Conservation (phyloP, 1,140 invertebrate species). For the Formica exsecta region DNA sequence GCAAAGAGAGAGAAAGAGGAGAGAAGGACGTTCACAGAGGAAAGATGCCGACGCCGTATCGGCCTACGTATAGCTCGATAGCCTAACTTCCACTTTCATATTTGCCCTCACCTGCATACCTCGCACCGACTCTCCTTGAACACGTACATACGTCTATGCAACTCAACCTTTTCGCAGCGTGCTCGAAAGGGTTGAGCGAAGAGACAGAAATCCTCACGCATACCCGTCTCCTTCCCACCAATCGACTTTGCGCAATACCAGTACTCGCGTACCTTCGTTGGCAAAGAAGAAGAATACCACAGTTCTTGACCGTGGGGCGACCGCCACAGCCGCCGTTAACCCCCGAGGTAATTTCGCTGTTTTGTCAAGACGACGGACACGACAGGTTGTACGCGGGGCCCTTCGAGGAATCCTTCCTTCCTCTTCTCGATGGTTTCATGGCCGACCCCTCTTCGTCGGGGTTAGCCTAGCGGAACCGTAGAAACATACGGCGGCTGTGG, state of each 20-base stretch:
- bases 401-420: conserved; percentile 79
- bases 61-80: conserved; percentile 71
- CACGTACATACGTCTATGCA: conserved; percentile 19
- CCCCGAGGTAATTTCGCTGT: conserved; percentile 73
- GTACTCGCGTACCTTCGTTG: background rate
- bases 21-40: conserved; percentile 77
- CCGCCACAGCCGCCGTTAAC: conserved; percentile 68
- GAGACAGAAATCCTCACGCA: background rate
- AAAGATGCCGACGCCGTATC: conserved; percentile 76
- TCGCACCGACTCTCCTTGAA: conserved; percentile 67
- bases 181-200: conserved; percentile 46
- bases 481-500: conserved; percentile 81
- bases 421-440: conserved; percentile 69
- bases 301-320: conserved; percentile 4
- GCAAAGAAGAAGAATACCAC: conserved; percentile 30
- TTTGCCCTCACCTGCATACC: conserved; percentile 72
- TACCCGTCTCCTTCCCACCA: conserved; percentile 17
- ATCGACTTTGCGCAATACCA: background rate
- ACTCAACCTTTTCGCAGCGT: conserved; percentile 8
- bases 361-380: conserved; percentile 76
- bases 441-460: conserved; percentile 40
- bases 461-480: conserved; percentile 77
- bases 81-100: conserved; percentile 76
- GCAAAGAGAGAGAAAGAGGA: conserved; percentile 26
- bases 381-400: conserved; percentile 84